Conservation (phyloP, 1,140 invertebrate species). For the Brachionus asplanchnoidis region DNA sequence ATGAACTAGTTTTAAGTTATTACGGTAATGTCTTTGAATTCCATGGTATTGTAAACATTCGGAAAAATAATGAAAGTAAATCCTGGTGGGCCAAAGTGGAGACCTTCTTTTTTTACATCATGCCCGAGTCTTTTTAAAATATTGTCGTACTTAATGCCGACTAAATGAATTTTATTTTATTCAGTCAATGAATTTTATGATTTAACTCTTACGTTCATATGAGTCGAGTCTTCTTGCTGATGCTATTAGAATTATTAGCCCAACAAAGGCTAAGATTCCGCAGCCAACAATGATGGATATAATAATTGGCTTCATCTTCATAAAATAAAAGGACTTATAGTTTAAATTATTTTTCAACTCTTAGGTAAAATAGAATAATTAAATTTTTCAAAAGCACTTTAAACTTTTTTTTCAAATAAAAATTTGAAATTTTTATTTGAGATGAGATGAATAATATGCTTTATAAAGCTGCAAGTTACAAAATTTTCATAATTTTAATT, state of each 20-base stretch:
- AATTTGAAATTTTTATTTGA: neutral
- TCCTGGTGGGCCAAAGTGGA: constrained; percentile 50
- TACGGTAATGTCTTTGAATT: constrained; percentile 47
- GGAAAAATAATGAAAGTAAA: constrained; percentile 53
- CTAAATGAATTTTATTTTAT: constrained; percentile 44
- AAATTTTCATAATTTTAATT: neutral
- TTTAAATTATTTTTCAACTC: neutral
- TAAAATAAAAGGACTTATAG: neutral
- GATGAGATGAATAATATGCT: neutral
- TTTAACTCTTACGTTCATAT: constrained; percentile 47
- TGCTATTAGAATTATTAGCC: constrained; percentile 45
- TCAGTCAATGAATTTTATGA: no score
- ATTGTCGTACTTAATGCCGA: constrained; percentile 51
- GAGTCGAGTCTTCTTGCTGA: constrained; percentile 50
- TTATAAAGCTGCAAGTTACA: neutral
- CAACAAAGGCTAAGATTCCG: neutral
- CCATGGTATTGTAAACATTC: constrained; percentile 49
- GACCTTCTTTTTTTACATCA: constrained; percentile 47
- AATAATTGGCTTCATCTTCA: neutral
- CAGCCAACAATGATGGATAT: neutral
- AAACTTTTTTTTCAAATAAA: neutral
- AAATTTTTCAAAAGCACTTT: neutral
- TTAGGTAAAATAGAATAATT: neutral
- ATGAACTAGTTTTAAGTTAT: neutral
- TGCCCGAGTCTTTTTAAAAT: constrained; percentile 46